Evolutionary conservation across 2,113 vertebrate species (phyloP).

Genomic region (Scalopus aquaticus): DNA sequence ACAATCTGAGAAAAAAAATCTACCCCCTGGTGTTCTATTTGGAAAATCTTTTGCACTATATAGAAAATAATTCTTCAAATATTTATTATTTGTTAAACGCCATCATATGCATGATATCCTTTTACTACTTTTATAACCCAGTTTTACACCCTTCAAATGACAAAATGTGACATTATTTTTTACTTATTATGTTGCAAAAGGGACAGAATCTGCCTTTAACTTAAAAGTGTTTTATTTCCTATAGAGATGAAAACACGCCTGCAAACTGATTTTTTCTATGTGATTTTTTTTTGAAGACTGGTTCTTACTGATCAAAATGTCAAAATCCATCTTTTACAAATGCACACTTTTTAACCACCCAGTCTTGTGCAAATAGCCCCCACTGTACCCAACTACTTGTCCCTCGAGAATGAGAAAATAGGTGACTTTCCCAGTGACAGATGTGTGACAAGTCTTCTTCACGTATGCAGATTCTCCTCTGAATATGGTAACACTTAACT

Average conservation of each 20-base stretch:
- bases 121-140: conserved; percentile 33
- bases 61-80: not conserved
- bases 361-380: not conserved
- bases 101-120: not conserved
- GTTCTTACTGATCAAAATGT: conserved; percentile 45
- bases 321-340: conserved; percentile 31
- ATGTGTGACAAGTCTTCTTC: not conserved
- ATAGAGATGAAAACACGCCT: conserved; percentile 49
- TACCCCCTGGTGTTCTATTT: not conserved
- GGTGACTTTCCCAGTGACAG: not conserved
- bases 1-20: not conserved
- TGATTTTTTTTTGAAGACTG: not conserved
- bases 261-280: conserved; percentile 1
- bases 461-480: not conserved
- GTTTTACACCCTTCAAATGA: conserved; percentile 49
- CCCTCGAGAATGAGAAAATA: not conserved
- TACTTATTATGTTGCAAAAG: not conserved
- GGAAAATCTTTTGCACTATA: not conserved
- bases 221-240: conserved; percentile 55
- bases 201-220: conserved; percentile 46
- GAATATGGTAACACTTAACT: not conserved
- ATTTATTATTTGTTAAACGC: conserved; percentile 60
- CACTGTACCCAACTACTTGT: not conserved
- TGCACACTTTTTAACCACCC: not conserved
- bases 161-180: conserved; percentile 23